Evolutionary conservation across 2,888 invertebrate species (phyloP).

Genomic region (Tridacna crocea): DNA sequence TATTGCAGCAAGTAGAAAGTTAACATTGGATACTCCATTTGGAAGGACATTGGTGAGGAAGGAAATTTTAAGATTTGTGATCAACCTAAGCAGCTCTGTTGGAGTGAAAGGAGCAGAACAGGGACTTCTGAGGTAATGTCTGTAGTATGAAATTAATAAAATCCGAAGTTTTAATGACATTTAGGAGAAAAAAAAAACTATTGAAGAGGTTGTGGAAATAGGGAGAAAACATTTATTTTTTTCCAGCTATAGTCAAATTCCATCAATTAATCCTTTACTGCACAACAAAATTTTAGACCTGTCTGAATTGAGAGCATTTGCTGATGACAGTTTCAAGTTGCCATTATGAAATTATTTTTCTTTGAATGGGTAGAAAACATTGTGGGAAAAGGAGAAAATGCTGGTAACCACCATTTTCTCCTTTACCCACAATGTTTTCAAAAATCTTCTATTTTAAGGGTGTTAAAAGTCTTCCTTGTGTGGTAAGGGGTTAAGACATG

Average conservation of each 20-base stretch:
- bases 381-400: background rate
- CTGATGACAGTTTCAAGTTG: too few species aligned
- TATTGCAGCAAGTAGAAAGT: constrained; percentile 65
- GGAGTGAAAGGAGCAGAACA: constrained; percentile 92
- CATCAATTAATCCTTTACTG: background rate
- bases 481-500: background rate
- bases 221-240: too few species aligned
- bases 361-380: background rate
- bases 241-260: too few species aligned
- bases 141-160: too few species aligned
- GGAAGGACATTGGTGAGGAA: constrained; percentile 84
- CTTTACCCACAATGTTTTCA: background rate
- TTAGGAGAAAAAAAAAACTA: too few species aligned
- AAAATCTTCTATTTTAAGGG: background rate
- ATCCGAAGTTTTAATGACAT: constrained; percentile 4
- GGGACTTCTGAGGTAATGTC: constrained; percentile 88
- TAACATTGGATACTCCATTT: constrained; percentile 71
- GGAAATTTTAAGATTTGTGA: constrained; percentile 90
- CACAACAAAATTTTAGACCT: too few species aligned
- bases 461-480: background rate
- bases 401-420: too few species aligned
- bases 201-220: too few species aligned
- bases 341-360: too few species aligned
- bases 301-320: too few species aligned
- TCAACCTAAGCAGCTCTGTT: constrained; percentile 91